These are phyloP conservation scores for Tenthredo mesomela DNA, from an alignment of 2,888 invertebrate species.

Conservation along the genomic window DNA sequence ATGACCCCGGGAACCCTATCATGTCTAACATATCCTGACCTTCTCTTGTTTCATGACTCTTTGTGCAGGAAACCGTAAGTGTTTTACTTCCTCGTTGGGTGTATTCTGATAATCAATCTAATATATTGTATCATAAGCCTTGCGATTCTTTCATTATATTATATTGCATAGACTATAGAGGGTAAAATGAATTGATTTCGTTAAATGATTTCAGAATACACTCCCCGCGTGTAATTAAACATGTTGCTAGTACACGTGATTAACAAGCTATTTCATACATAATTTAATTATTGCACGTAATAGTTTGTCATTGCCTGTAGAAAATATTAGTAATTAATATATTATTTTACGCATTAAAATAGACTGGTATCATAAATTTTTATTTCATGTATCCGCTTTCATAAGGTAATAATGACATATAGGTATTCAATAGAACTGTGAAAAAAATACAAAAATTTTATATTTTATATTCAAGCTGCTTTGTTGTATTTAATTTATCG, in stretches of 20 bases:
- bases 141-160: not conserved
- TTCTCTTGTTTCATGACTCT: constrained; percentile 74
- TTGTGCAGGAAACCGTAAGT: constrained; percentile 89
- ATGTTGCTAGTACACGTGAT: constrained; percentile 47
- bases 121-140: not conserved
- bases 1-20: constrained; percentile 60
- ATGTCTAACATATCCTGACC: constrained; percentile 60
- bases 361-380: constrained; percentile 53
- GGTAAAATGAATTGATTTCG: not conserved
- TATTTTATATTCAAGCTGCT: not conserved
- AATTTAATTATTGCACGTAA: constrained; percentile 15
- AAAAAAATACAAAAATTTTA: not conserved
- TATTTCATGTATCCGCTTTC: constrained; percentile 51
- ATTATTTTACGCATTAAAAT: constrained; percentile 58
- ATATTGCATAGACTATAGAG: not conserved
- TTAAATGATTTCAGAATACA: constrained; percentile 41
- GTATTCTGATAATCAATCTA: constrained; percentile 41
- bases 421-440: constrained; percentile 20
- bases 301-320: constrained; percentile 42
- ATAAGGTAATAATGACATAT: not conserved
- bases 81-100: constrained; percentile 65
- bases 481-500: not conserved
- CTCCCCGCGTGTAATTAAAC: constrained; percentile 40
- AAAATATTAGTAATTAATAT: constrained; percentile 57
- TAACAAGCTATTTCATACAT: constrained; percentile 41